Evolutionary conservation across 2,888 invertebrate species (phyloP).

Genomic region (Spicauda simplicius): DNA sequence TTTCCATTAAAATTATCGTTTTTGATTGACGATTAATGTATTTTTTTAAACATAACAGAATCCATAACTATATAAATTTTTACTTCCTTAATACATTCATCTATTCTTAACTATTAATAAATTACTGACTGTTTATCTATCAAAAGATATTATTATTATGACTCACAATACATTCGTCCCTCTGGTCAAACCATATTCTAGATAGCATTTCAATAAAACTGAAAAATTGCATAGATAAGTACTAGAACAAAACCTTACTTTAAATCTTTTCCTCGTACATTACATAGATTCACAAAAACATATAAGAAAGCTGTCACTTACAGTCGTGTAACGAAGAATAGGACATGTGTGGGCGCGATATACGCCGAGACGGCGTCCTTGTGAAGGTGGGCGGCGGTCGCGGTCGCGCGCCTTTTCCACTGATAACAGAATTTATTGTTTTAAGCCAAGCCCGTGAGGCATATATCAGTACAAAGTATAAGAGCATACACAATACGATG

Average conservation of each 20-base stretch:
- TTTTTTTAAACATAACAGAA: too few species aligned
- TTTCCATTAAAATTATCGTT: too few species aligned
- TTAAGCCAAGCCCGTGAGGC: constrained; percentile 3
- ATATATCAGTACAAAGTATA: neutral
- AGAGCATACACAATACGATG: neutral
- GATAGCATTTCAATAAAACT: too few species aligned
- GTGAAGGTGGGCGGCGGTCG: constrained; percentile 90
- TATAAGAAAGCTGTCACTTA: constrained; percentile 47
- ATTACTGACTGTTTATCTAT: too few species aligned
- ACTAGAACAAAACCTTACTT: neutral
- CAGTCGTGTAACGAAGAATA: constrained; percentile 75
- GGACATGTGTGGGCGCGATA: constrained; percentile 84
- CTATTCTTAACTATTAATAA: too few species aligned
- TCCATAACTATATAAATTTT: too few species aligned
- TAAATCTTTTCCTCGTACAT: neutral
- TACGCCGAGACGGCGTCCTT: constrained; percentile 91
- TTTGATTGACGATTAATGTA: too few species aligned
- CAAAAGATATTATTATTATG: too few species aligned
- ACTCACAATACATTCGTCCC: too few species aligned
- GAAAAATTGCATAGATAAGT: constrained; percentile 6
- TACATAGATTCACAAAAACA: neutral
- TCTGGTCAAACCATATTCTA: too few species aligned
- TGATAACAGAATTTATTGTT: constrained; percentile 38
- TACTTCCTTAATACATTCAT: too few species aligned
- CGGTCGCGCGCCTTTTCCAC: constrained; percentile 86